phyloP scores from a whole-genome alignment of 2,888 invertebrate species.

The Lobophora halterata region DNA sequence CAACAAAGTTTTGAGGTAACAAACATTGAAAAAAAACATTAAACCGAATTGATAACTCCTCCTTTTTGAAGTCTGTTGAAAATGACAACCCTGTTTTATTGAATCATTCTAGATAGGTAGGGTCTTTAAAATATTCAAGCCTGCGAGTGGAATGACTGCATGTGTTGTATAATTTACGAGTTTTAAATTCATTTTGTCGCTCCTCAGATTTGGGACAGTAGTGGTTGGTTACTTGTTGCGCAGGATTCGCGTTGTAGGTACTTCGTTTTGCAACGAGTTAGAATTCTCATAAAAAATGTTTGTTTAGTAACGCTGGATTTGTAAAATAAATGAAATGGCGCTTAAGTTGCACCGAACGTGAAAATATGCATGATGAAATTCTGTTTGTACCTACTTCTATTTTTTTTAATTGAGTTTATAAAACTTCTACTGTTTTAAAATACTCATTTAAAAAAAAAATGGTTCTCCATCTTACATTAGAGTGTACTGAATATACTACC shows the following conservation, averaged over 20 bases:
- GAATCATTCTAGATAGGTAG: constrained; percentile 24
- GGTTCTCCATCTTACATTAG: too few relatives aligned
- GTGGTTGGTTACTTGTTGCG: constrained; percentile 23
- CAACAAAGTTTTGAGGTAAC: too few relatives aligned
- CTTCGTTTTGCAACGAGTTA: constrained; percentile 23
- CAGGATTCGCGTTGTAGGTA: constrained; percentile 20
- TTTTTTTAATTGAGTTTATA: too few relatives aligned
- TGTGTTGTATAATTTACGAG: constrained; percentile 34
- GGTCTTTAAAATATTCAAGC: constrained; percentile 27
- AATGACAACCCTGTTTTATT: constrained; percentile 11
- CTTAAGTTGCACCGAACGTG: too few relatives aligned
- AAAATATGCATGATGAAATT: constrained; percentile 3
- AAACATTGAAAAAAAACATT: too few relatives aligned
- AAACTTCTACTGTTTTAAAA: too few relatives aligned
- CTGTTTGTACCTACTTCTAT: too few relatives aligned
- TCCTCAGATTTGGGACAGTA: constrained; percentile 23
- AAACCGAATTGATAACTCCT: too few relatives aligned
- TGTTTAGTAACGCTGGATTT: constrained; percentile 16
- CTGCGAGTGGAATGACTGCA: constrained; percentile 14
- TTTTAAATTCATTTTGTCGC: constrained; percentile 23
- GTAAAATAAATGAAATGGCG: constrained; percentile 5
- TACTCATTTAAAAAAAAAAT: too few relatives aligned
- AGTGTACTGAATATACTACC: too few relatives aligned
- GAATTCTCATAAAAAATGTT: constrained; percentile 18
- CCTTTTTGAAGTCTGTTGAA: background rate